phyloP scores from a whole-genome alignment of 2,888 invertebrate genomes.

The Adelphocoris suturalis region DNA sequence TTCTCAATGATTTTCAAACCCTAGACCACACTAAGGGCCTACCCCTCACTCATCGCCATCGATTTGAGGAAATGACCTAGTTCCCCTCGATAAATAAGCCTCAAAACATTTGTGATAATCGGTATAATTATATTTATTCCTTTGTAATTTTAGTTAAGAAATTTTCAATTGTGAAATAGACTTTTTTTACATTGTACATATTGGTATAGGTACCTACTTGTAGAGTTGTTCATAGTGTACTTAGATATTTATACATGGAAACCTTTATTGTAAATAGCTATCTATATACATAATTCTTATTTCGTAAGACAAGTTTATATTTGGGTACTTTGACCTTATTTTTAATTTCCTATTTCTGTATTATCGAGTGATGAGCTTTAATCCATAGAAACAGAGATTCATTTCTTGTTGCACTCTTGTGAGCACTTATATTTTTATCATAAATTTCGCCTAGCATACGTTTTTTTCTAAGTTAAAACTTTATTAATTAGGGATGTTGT shows the following conservation, averaged over 20 bases:
- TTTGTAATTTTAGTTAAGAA: background rate
- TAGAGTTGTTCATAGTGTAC: conserved; percentile 37
- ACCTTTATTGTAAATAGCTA: background rate
- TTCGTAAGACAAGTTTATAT: background rate
- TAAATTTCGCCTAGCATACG: background rate
- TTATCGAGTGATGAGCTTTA: conserved; percentile 41
- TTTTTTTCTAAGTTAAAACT: background rate
- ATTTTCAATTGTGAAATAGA: background rate
- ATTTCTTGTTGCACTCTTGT: conserved; percentile 29
- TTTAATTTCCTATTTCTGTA: background rate
- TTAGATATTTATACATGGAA: conserved; percentile 42
- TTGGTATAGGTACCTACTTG: background rate
- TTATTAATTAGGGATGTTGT: conserved; percentile 4
- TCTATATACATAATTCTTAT: background rate
- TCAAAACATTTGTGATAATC: conserved; percentile 45
- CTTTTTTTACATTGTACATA: conserved; percentile 26
- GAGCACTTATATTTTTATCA: conserved; percentile 41
- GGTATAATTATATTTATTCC: background rate
- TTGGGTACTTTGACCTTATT: background rate
- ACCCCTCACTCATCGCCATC: no score
- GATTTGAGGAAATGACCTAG: background rate
- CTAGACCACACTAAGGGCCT: background rate
- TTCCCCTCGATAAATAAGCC: background rate
- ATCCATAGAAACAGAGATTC: background rate
- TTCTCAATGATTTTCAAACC: background rate